Evolutionary conservation across 2,888 invertebrate genomes (phyloP), one percentile per base, ranked within the genome.

Genomic region (Dicyrtoma fusca): DNA sequence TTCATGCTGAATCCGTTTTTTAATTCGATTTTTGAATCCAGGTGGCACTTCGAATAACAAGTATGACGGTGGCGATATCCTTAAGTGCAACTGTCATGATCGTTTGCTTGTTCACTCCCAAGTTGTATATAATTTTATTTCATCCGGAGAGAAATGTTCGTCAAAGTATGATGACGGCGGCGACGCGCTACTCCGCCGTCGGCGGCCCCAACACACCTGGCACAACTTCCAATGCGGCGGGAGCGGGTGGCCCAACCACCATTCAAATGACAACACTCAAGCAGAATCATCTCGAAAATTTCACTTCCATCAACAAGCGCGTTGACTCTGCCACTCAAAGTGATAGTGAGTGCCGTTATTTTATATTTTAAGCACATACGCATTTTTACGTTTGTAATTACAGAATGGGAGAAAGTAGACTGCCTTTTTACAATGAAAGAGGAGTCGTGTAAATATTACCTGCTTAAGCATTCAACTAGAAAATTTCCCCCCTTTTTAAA

Each of bases 11-110:
- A n/a, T n/a, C n/a, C n/a, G n/a, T n/a, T n/a, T n/a, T n/a, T n/a
- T n/a, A n/a, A n/a, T n/a, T n/a, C n/a, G n/a, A n/a, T n/a, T n/a
- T 84, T 4, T 49, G 17, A 49, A 84, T 85, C 82, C 94, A 95
- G 85, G 94, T 95, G 76, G 92, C 94, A 13, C 87, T 97, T 74
- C 88, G 97, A 75, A 92, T 96, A 83, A 95, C 94, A 81, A 95
- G 95, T 84, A 94, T 97, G 92, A 94, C 95, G 70, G 93, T 96
- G 82, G 95, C 96, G 80, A 95, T 97, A 83, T 94, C 94, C 75
- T 88, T 97, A 78, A 94, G 94, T 81, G 96, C 95, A 77, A 94
- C 94, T 80, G 96, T 97, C 78, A 94, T 96, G 10, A 89, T 97
- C 73, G 92, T 91, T 71, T 97, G 96, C 84, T 88, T 97, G 75